Conservation (phyloP, 2,797 vertebrate species). For the Tenualosa ilisha region DNA sequence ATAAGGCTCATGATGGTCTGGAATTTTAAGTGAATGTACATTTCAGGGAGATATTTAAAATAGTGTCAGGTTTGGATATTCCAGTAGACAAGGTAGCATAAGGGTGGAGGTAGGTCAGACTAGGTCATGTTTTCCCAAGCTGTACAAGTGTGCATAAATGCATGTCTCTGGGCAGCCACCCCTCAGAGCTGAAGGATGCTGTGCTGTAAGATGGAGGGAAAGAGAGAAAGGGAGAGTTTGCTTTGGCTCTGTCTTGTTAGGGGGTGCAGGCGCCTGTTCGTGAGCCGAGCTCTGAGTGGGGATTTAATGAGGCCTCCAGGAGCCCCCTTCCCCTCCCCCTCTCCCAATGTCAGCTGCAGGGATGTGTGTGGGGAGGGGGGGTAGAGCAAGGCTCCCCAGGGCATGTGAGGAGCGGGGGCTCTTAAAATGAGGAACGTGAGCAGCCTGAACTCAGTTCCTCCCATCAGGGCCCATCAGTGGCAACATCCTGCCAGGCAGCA, state of each 20-base stretch:
- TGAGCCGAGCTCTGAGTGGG: conserved; percentile 1
- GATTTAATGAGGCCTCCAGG: conserved; percentile 53
- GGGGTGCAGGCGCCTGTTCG: not conserved
- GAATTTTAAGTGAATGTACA: not conserved
- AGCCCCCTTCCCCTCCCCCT: conserved; percentile 17
- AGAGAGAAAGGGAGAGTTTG: conserved; percentile 7
- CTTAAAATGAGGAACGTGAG: conserved; percentile 30
- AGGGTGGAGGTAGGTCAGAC: not conserved
- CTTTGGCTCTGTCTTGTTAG: conserved; percentile 2
- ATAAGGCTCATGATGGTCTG: not conserved
- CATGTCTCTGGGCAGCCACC: not conserved
- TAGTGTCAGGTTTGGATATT: not conserved
- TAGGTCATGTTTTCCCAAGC: not conserved
- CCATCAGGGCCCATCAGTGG: conserved; percentile 47
- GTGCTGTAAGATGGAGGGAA: not conserved
- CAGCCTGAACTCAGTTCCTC: conserved; percentile 32
- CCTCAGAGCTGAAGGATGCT: not conserved
- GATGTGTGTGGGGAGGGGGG: conserved; percentile 2
- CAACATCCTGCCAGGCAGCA: conserved; percentile 45
- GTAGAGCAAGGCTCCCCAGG: not conserved
- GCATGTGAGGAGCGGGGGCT: conserved; percentile 2
- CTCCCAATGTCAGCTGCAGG: conserved; percentile 14
- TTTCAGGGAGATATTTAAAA: not conserved
- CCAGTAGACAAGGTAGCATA: not conserved
- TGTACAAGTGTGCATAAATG: not conserved